These are phyloP conservation scores for Lasioglossum vierecki DNA, from an alignment of 2,888 invertebrate genomes.

Conservation along the genomic window DNA sequence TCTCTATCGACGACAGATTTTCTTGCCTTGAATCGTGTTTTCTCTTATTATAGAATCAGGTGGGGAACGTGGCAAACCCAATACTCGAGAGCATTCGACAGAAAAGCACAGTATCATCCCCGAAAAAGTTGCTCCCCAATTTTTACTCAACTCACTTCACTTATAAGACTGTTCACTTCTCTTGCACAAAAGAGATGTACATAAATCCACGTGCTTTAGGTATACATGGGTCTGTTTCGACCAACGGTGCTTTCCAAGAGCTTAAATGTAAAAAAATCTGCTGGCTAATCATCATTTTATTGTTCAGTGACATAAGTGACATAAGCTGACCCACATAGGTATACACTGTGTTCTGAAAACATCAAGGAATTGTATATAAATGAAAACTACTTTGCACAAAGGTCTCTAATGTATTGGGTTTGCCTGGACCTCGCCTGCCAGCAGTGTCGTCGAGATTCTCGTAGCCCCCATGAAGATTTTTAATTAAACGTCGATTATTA, in stretches of 20 bases:
- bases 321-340: neutral
- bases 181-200: neutral
- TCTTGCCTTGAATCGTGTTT: slow-evolving; percentile 70
- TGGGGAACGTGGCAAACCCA: slow-evolving; percentile 1
- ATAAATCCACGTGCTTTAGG: neutral
- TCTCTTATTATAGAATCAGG: slow-evolving; percentile 35
- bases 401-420: neutral
- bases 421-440: slow-evolving; percentile 6
- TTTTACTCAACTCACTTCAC: neutral
- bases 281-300: neutral
- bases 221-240: no score
- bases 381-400: neutral
- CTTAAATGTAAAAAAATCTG: no score
- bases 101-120: neutral
- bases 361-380: neutral
- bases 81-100: neutral
- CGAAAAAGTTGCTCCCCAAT: neutral
- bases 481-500: slow-evolving; percentile 70
- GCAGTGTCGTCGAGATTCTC: slow-evolving; percentile 22
- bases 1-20: slow-evolving; percentile 77
- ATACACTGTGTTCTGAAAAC: neutral
- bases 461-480: no score
- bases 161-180: neutral
- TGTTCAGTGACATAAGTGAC: neutral
- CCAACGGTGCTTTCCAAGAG: neutral